Evolutionary conservation across 2,797 vertebrate genomes (phyloP).

Genomic region (Trichosurus vulpecula): DNA sequence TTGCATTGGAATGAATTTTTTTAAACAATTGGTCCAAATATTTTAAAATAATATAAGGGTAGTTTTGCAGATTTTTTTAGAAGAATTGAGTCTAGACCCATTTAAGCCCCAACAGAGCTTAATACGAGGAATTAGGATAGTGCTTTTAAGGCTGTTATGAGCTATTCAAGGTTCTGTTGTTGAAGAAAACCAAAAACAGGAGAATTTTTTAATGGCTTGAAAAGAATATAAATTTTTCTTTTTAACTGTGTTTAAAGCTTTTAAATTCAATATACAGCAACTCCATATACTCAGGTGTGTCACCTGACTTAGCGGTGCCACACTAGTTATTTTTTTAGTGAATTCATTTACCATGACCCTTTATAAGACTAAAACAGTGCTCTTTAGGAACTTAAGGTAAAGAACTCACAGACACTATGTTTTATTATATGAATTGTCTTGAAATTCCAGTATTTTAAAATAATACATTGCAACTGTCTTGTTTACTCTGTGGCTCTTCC

Average conservation of each 20-base stretch:
- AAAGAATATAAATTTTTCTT: slow-evolving; percentile 48
- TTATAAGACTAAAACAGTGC: slow-evolving; percentile 57
- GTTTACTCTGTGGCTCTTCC: slow-evolving; percentile 78
- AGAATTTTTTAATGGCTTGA: slow-evolving; percentile 45
- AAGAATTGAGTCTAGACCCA: slow-evolving; percentile 47
- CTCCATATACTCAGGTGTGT: slow-evolving; percentile 40
- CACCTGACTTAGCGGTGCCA: slow-evolving; percentile 46
- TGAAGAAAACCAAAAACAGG: not conserved
- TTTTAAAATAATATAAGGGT: slow-evolving; percentile 46
- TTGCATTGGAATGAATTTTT: not conserved
- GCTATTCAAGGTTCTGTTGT: slow-evolving; percentile 39
- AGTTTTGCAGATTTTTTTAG: slow-evolving; percentile 49
- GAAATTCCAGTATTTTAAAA: slow-evolving; percentile 66
- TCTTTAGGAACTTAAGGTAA: slow-evolving; percentile 56
- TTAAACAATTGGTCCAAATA: not conserved
- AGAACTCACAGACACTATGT: slow-evolving; percentile 48
- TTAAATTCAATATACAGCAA: slow-evolving; percentile 45
- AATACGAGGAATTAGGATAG: slow-evolving; percentile 32
- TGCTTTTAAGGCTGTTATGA: slow-evolving; percentile 46
- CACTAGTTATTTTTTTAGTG: slow-evolving; percentile 38
- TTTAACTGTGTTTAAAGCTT: slow-evolving; percentile 13
- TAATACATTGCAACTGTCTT: slow-evolving; percentile 74
- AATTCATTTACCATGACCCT: slow-evolving; percentile 41
- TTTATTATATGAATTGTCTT: slow-evolving; percentile 58
- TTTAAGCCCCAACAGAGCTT: slow-evolving; percentile 48